Base-by-base conservation (phyloP, 92 coral and sea anemone genomes). In the Porites rus region DNA sequence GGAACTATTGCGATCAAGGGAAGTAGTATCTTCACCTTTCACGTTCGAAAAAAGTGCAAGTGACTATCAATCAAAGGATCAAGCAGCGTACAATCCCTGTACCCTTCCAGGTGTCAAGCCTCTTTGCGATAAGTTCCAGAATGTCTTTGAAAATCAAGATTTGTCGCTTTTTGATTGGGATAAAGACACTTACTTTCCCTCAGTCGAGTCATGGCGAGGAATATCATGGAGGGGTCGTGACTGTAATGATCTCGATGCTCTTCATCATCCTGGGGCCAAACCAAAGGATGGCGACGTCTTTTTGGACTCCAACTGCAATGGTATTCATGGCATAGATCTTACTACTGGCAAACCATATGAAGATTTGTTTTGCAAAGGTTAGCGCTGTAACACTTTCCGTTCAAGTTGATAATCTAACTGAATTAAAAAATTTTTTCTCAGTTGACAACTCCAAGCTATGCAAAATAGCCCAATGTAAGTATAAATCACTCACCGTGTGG, bases 251-350 rank as follows among this genome's bases (percentile, higher is more conserved):
- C 65, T 92, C 4, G 67, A 90, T 53, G 56, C 69, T 6, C 73
- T 62, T 63, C 83, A 77, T 58, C 88, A 93, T 31, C 98, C 99
- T 14, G 99, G 99, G 54, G 92, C 96, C 10, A 93, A 90, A 72
- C 98, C 98, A 51, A 18, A 60, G 54, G 51, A 90, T 1, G 88
- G 94, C 8, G 98, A 97, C 73, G 51, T 88, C 9, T 66, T 86
- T 51, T 75, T 88, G 66, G 99, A 97, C 87, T 90, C 94, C 16
- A 97, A 97, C 88, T 97, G 99, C 83, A 97, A 97, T 92, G 99
- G 99, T 17, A 97, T 97, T 28, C 61, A 88, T 86, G 98, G 98
- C 19, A 72, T 72, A 20, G 94, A 94, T 69, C 85, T 69, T 14
- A 53, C 62, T 19, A 84, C 86, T 25, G 77, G 93, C 72, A 87